These are phyloP conservation scores for Zaprionus tsacasi DNA, from an alignment of 1,140 invertebrate genomes.

Conservation along the genomic window DNA sequence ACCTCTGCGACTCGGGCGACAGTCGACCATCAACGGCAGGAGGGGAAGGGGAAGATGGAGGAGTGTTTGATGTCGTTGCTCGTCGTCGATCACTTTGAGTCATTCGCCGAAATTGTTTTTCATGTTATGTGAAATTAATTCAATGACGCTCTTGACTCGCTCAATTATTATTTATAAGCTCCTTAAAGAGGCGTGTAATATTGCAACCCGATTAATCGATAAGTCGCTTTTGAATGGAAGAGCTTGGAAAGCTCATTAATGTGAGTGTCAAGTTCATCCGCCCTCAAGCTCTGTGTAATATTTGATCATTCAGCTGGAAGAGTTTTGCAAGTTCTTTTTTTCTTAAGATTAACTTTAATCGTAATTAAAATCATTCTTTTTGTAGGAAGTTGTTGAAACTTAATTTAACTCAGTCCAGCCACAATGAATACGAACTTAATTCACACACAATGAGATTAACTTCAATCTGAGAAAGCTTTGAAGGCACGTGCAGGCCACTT, in stretches of 20 bases:
- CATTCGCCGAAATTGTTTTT: conserved; percentile 43
- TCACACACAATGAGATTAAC: neutral
- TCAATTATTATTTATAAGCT: conserved; percentile 54
- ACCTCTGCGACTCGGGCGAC: conserved; percentile 11
- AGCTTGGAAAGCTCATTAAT: conserved; percentile 2
- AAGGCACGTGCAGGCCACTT: conserved; percentile 1
- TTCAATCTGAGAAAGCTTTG: neutral
- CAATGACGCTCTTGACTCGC: conserved; percentile 54
- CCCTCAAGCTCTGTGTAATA: too few relatives aligned
- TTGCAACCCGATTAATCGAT: conserved; percentile 1
- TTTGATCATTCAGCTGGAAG: too few relatives aligned
- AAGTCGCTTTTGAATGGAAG: neutral
- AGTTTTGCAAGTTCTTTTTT: too few relatives aligned
- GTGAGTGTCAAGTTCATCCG: neutral
- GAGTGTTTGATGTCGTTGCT: conserved; percentile 1
- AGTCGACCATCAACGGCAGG: neutral
- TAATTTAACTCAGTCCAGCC: neutral
- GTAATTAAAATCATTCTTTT: too few relatives aligned
- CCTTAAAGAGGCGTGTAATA: conserved; percentile 49
- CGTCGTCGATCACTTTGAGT: conserved; percentile 36
- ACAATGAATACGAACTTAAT: neutral
- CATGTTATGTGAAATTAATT: conserved; percentile 10
- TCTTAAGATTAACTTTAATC: too few relatives aligned
- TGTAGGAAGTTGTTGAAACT: too few relatives aligned
- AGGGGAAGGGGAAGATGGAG: too few relatives aligned